Percentiles rank a stretch among this genome's conserved stretches.
phyloP scores from a whole-genome alignment of 2,888 invertebrate genomes.

The Patella caerulea region DNA sequence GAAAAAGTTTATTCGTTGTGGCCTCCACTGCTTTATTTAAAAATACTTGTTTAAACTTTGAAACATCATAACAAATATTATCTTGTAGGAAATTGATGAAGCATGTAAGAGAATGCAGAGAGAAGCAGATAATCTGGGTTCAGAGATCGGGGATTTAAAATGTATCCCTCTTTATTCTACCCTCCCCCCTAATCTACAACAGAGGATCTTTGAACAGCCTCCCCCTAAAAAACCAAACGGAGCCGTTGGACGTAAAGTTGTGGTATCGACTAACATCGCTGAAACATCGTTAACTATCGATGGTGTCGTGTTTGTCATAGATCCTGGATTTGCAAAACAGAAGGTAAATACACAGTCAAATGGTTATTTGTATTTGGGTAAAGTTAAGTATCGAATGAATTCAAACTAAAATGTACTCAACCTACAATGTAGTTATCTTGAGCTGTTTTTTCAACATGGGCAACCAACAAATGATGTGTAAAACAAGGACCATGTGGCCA shows the following conservation, averaged over 20 bases:
- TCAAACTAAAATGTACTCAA: too few relatives aligned
- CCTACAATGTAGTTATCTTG: too few relatives aligned
- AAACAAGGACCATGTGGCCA: too few relatives aligned
- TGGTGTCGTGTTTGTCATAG: slow-evolving; percentile 99
- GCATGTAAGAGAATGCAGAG: slow-evolving; percentile 97
- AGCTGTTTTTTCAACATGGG: too few relatives aligned
- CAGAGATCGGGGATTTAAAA: slow-evolving; percentile 96
- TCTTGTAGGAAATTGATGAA: slow-evolving; percentile 90
- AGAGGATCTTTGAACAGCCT: slow-evolving; percentile 96
- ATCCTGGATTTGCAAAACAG: slow-evolving; percentile 99
- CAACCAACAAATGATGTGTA: too few relatives aligned
- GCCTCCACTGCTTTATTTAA: too few relatives aligned
- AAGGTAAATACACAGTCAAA: slow-evolving; percentile 77
- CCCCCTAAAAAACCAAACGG: slow-evolving; percentile 92
- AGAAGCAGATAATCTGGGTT: slow-evolving; percentile 95
- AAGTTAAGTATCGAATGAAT: too few relatives aligned
- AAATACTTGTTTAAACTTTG: too few relatives aligned
- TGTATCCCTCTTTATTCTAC: slow-evolving; percentile 99
- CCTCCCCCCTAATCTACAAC: slow-evolving; percentile 95
- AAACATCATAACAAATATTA: not conserved
- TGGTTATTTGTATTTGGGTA: too few relatives aligned
- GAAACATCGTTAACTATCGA: slow-evolving; percentile 99
- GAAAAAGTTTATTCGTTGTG: too few relatives aligned
- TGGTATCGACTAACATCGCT: slow-evolving; percentile 99
- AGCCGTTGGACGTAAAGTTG: slow-evolving; percentile 91